Conservation (phyloP, 2,888 invertebrate genomes). For the Elysia crispata region DNA sequence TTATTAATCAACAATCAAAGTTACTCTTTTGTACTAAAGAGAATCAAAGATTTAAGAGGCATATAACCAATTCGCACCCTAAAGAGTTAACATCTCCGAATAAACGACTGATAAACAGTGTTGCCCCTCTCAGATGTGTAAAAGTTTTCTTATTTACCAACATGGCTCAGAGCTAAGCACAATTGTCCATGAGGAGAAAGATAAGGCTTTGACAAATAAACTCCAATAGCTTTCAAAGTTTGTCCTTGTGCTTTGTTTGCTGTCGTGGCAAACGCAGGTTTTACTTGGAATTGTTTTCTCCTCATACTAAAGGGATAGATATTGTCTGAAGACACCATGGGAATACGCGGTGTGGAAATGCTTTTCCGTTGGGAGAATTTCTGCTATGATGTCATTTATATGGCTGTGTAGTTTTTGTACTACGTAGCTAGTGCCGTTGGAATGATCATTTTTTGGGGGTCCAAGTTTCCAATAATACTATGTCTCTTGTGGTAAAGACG, state of each 20-base stretch:
- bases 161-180: not conserved
- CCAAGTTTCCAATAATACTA: too few relatives aligned
- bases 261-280: not conserved
- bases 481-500: too few relatives aligned
- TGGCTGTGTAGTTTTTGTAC: not conserved
- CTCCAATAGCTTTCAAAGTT: not conserved
- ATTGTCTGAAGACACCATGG: not conserved
- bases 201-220: not conserved
- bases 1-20: too few relatives aligned
- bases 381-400: not conserved
- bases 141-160: too few relatives aligned
- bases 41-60: too few relatives aligned
- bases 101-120: too few relatives aligned
- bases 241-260: conserved; percentile 9
- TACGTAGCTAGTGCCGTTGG: not conserved
- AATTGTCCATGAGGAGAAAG: not conserved
- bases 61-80: too few relatives aligned
- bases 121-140: too few relatives aligned
- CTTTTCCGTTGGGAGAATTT: not conserved
- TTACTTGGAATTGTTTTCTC: not conserved
- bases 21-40: too few relatives aligned
- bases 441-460: too few relatives aligned
- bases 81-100: too few relatives aligned
- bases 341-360: not conserved
- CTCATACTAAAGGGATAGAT: not conserved